These are phyloP conservation scores for Phaethon lepturus DNA, from an alignment of 2,113 vertebrate species.

Conservation along the genomic window DNA sequence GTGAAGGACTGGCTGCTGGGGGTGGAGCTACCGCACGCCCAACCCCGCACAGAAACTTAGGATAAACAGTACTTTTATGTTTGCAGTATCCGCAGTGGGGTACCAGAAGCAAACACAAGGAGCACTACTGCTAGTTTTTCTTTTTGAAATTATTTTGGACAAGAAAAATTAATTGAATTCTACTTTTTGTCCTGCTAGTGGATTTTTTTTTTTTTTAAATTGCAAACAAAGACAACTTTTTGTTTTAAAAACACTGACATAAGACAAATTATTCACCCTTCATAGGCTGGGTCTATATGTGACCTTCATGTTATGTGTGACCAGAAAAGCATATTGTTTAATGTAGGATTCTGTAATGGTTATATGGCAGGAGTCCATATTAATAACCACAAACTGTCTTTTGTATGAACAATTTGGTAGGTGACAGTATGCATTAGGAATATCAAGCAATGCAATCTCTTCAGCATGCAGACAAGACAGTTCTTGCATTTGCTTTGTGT, in stretches of 20 bases:
- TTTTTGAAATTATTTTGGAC: not conserved
- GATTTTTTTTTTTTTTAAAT: not conserved
- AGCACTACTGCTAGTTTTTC: not conserved
- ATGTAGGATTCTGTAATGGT: not conserved
- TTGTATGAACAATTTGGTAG: not conserved
- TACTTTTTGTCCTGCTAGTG: not conserved
- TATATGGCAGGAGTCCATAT: not conserved
- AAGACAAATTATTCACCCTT: not conserved
- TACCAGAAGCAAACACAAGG: not conserved
- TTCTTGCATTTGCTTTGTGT: accelerated
- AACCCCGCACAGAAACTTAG: not conserved
- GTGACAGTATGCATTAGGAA: not conserved
- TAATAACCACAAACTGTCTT: not conserved
- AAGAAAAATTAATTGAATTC: not conserved
- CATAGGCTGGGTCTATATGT: accelerated
- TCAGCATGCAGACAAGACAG: not conserved
- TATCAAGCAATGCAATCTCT: not conserved
- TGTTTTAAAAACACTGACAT: not conserved
- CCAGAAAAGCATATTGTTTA: not conserved
- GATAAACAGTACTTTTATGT: not conserved
- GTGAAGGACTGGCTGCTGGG: not conserved
- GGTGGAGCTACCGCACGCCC: not conserved
- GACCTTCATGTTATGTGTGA: not conserved
- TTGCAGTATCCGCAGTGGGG: not conserved
- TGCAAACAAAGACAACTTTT: not conserved